phyloP scores from a whole-genome alignment of 2,797 vertebrate genomes.

The Pelobates cultripes region DNA sequence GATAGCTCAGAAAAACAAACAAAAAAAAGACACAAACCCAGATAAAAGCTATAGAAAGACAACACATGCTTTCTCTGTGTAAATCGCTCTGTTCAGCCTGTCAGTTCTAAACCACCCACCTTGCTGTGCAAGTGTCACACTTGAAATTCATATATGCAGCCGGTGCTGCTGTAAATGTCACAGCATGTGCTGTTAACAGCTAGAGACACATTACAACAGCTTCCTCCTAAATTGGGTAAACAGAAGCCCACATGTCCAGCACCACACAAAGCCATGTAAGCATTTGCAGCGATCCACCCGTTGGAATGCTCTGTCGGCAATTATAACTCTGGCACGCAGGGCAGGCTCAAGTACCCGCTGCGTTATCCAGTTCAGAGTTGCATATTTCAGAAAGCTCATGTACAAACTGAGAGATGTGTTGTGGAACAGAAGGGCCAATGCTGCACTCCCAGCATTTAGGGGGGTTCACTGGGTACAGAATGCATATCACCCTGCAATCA shows the following conservation, averaged over 20 bases:
- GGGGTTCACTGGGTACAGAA: too few relatives aligned
- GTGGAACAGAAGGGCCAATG: not conserved
- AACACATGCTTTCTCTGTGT: not conserved
- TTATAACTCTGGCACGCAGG: not conserved
- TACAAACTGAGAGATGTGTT: not conserved
- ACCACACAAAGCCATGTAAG: not conserved
- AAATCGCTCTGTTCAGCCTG: not conserved
- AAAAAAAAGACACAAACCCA: not conserved
- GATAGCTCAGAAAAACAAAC: too few relatives aligned
- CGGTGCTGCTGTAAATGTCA: slow-evolving; percentile 38
- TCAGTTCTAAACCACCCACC: slow-evolving; percentile 17
- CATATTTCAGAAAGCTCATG: not conserved
- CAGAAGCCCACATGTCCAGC: slow-evolving; percentile 40
- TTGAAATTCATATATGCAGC: slow-evolving; percentile 29
- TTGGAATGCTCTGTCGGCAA: not conserved
- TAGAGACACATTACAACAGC: slow-evolving; percentile 38
- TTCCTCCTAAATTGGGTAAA: slow-evolving; percentile 48
- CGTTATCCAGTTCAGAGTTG: not conserved
- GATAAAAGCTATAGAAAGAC: not conserved
- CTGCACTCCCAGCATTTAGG: too few relatives aligned
- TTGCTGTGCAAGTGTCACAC: slow-evolving; percentile 25
- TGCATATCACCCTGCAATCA: too few relatives aligned
- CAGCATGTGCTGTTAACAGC: slow-evolving; percentile 41
- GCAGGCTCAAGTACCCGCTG: not conserved
- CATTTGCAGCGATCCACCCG: not conserved